Evolutionary conservation across 92 coral and sea anemone genomes (phyloP).

Genomic region (Siderastrea radians): DNA sequence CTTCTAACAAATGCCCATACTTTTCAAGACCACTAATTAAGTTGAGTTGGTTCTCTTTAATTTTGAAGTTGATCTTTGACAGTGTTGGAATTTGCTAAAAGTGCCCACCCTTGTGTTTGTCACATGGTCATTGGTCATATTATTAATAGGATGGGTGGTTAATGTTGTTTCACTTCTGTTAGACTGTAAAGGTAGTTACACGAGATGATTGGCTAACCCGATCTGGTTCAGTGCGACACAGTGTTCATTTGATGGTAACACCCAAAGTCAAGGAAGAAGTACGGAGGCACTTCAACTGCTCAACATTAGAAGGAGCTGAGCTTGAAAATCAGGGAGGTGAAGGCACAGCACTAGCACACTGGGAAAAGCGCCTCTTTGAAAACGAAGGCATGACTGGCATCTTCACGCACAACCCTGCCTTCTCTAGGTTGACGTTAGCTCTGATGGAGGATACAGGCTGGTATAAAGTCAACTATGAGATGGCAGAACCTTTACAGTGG

Average conservation of each 20-base stretch:
- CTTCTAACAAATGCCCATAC: too few relatives aligned
- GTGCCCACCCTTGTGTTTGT: too few relatives aligned
- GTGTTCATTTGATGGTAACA: constrained; percentile 82
- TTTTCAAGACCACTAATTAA: too few relatives aligned
- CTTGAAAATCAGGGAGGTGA: constrained; percentile 95
- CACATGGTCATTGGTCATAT: too few relatives aligned
- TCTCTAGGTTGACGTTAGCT: constrained; percentile 90
- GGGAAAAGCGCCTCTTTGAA: constrained; percentile 97
- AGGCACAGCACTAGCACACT: constrained; percentile 89
- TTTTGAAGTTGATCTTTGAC: too few relatives aligned
- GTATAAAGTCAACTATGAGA: constrained; percentile 83
- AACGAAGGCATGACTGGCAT: constrained; percentile 99
- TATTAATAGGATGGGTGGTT: too few relatives aligned
- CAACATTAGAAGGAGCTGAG: constrained; percentile 95
- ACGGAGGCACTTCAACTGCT: constrained; percentile 89
- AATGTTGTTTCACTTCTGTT: neutral
- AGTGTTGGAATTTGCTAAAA: too few relatives aligned
- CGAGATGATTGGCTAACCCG: constrained; percentile 77
- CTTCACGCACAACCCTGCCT: constrained; percentile 90
- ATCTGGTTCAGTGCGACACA: constrained; percentile 70
- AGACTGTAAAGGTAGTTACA: constrained; percentile 82
- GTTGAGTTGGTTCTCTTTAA: too few relatives aligned
- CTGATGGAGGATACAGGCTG: constrained; percentile 99
- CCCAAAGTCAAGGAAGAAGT: constrained; percentile 87
- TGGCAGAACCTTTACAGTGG: constrained; percentile 95